A percentile compares a stretch with the other conserved stretches of the same genome.
These are phyloP conservation scores for Lepisosteus osseus DNA, from an alignment of 2,113 vertebrate genomes.

Conservation along the genomic window DNA sequence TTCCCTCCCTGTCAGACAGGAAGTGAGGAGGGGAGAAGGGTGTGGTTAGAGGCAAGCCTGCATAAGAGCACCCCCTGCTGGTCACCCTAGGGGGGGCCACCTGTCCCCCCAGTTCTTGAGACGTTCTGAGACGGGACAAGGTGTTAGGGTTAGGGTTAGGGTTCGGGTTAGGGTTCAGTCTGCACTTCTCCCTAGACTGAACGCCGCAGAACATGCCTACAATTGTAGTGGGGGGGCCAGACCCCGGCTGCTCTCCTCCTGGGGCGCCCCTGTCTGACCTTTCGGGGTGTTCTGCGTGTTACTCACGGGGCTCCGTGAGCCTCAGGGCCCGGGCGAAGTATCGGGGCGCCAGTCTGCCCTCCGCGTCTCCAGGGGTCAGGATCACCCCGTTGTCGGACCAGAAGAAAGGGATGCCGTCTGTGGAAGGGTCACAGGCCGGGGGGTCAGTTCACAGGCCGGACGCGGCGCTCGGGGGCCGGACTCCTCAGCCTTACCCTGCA, in stretches of 20 bases:
- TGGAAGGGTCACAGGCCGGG: constrained; percentile 17
- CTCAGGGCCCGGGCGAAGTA: constrained; percentile 74
- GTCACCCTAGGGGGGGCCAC: too few species aligned
- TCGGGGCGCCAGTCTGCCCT: constrained; percentile 68
- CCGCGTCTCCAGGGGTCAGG: constrained; percentile 71
- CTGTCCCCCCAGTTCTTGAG: too few species aligned
- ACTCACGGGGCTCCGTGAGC: constrained; percentile 73
- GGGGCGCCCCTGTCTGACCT: too few species aligned
- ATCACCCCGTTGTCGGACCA: constrained; percentile 79
- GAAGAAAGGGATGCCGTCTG: constrained; percentile 81
- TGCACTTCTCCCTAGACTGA: too few species aligned
- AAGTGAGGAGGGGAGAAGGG: not conserved
- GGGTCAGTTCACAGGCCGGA: not conserved
- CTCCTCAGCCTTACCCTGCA: constrained; percentile 62
- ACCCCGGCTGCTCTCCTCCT: too few species aligned
- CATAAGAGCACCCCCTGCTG: too few species aligned
- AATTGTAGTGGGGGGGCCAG: too few species aligned
- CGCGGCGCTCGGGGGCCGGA: not conserved
- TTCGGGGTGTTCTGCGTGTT: not conserved
- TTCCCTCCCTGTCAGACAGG: constrained; percentile 46
- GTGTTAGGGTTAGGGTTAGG: too few species aligned
- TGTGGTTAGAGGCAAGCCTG: too few species aligned
- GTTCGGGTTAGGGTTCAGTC: too few species aligned
- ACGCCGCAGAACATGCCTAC: too few species aligned
- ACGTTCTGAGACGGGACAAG: too few species aligned